phyloP scores from a whole-genome alignment of 1,140 invertebrate species.

The Drosophila teissieri region DNA sequence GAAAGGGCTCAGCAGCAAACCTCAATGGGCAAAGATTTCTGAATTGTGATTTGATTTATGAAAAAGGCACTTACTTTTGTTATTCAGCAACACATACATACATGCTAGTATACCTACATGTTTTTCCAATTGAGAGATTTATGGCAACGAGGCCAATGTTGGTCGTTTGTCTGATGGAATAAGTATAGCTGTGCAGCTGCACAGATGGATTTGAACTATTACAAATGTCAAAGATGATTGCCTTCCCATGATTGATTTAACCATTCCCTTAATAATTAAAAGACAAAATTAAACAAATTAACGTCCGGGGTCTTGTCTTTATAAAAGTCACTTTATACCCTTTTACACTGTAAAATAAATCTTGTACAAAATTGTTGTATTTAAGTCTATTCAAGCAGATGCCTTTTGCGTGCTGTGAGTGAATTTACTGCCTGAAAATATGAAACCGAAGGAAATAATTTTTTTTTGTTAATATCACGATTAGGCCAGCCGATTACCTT shows the following conservation, averaged over 20 bases:
- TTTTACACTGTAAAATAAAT: no score
- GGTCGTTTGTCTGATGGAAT: slow-evolving; percentile 33
- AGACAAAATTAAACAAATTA: not conserved
- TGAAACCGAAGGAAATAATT: slow-evolving; percentile 11
- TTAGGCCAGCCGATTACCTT: slow-evolving; percentile 27
- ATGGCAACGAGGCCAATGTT: slow-evolving; percentile 45
- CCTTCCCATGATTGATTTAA: not conserved
- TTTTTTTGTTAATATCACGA: slow-evolving; percentile 9
- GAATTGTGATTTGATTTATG: slow-evolving; percentile 66
- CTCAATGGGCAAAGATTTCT: slow-evolving; percentile 32
- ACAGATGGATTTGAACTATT: slow-evolving; percentile 35
- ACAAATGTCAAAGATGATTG: slow-evolving; percentile 22
- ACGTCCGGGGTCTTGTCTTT: not conserved
- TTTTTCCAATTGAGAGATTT: slow-evolving; percentile 45
- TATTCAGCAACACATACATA: slow-evolving; percentile 14
- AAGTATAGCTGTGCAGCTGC: not conserved
- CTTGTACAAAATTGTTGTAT: no score
- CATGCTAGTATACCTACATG: not conserved
- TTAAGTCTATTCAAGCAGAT: not conserved
- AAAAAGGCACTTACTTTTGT: slow-evolving; percentile 15
- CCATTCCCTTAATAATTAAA: not conserved
- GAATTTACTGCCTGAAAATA: not conserved
- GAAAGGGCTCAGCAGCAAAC: slow-evolving; percentile 31
- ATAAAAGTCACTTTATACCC: not conserved
- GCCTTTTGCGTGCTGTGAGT: no score